Evolutionary conservation across 2,888 invertebrate species (phyloP).

Genomic region (Eustalomyia histrio): DNA sequence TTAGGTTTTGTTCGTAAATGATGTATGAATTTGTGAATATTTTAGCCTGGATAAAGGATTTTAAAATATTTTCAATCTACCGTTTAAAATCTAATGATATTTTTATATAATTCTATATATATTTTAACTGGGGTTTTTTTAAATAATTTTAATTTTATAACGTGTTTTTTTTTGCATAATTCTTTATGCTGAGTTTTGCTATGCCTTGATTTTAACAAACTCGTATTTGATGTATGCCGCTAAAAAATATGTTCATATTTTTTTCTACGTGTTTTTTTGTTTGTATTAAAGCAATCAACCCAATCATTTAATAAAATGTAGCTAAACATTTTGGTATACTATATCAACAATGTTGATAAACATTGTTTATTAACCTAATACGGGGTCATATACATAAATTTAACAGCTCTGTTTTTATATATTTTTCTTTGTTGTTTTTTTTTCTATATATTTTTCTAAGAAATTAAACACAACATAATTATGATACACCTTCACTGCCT

Average conservation of each 20-base stretch:
- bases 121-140: conserved; percentile 61
- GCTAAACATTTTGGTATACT: conserved; percentile 39
- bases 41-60: neutral
- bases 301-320: conserved; percentile 11
- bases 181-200: conserved; percentile 47
- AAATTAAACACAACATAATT: conserved; percentile 59
- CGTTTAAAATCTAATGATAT: conserved; percentile 30
- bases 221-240: conserved; percentile 68
- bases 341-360: conserved; percentile 42
- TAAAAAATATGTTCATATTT: conserved; percentile 67
- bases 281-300: conserved; percentile 59
- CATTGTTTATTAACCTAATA: conserved; percentile 47
- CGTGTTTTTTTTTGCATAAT: conserved; percentile 12
- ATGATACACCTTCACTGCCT: conserved; percentile 48
- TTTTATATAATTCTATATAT: conserved; percentile 21
- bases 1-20: conserved; percentile 2
- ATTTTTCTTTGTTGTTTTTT: conserved; percentile 33
- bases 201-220: conserved; percentile 38
- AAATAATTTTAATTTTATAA: conserved; percentile 26
- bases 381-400: conserved; percentile 23
- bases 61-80: conserved; percentile 30
- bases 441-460: conserved; percentile 35
- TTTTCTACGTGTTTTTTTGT: conserved; percentile 56
- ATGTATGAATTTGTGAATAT: neutral
- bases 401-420: conserved; percentile 41